Base-by-base conservation (phyloP, 1,140 invertebrate species). In the Chrysopa pallens region DNA sequence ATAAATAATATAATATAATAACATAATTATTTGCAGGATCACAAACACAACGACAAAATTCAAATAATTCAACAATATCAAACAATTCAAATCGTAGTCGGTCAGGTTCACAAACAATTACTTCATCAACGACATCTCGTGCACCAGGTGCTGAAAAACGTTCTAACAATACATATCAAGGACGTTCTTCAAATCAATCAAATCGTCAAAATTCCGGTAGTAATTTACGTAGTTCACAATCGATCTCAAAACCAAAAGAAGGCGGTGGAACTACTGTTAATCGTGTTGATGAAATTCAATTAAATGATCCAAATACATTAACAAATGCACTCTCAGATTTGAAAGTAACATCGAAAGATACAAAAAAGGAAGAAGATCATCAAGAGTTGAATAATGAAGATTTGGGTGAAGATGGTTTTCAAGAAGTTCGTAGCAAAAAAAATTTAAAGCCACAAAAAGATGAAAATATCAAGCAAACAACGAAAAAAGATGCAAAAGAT, bases 361-460 rank as follows among this genome's bases (percentile, higher is more conserved):
- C 56, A 46, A 66, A 62, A 49, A 49, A 50, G 47, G 64, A 64
- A 50, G 42, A 38, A 55, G 45, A 23, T 23, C 17, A 23, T 23
- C 48, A 59, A 36, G 51, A 50, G 36, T 54, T 55, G 36, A 42
- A 42, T 6, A 46, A 50, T 4, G 43, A 54, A 0, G 64, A 68
- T 7, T 52, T 52, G 11, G 68, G 70, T 35, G 52, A 56, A 52
- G 83, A 86, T 56, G 84, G 84, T 36, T 90, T 90, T 58, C 84
- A 88, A 59, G 85, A 91, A 59, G 86, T 89, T 1, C 73, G 80
- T 36, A 84, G 79, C 33, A 86, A 86, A 55, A 87, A 86, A 52
- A 76, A 70, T 48, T 70, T 70, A 0, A 78, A 78, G 50, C 73
- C 77, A 40, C 65, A 68, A 40, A 64, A 70, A 50, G 54, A 54